Conservation (phyloP, 1,140 invertebrate genomes). For the Propsilocerus akamusi region DNA sequence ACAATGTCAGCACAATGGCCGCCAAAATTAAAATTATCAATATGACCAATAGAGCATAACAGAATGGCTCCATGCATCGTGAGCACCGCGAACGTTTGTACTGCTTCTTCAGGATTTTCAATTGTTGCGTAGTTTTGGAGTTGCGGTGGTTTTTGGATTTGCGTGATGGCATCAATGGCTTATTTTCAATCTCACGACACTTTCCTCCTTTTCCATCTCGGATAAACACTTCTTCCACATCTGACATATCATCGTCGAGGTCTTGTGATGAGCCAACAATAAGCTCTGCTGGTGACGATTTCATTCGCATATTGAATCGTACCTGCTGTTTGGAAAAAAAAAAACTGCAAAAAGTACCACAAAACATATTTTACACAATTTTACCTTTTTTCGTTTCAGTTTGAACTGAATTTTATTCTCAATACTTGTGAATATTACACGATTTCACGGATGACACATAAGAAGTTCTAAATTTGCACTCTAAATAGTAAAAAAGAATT, state of each 20-base stretch:
- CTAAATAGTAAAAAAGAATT: no score
- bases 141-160: constrained; percentile 20
- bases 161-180: background rate
- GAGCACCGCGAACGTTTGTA: constrained; percentile 30
- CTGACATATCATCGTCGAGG: constrained; percentile 36
- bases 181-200: constrained; percentile 9
- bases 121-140: constrained; percentile 23
- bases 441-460: no score
- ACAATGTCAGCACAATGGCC: constrained; percentile 43
- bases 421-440: no score
- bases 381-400: background rate
- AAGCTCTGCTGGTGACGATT: background rate
- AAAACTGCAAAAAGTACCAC: background rate
- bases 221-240: constrained; percentile 61
- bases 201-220: constrained; percentile 39
- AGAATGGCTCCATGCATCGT: constrained; percentile 36
- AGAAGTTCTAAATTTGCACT: no score
- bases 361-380: background rate
- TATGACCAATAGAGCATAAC: constrained; percentile 36
- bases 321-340: background rate
- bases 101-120: constrained; percentile 25
- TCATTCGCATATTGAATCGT: background rate
- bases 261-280: constrained; percentile 1
- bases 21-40: constrained; percentile 34
- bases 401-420: background rate